Conservation (phyloP, 2,113 vertebrate species). For the Cryptomyrus ogoouensis region DNA sequence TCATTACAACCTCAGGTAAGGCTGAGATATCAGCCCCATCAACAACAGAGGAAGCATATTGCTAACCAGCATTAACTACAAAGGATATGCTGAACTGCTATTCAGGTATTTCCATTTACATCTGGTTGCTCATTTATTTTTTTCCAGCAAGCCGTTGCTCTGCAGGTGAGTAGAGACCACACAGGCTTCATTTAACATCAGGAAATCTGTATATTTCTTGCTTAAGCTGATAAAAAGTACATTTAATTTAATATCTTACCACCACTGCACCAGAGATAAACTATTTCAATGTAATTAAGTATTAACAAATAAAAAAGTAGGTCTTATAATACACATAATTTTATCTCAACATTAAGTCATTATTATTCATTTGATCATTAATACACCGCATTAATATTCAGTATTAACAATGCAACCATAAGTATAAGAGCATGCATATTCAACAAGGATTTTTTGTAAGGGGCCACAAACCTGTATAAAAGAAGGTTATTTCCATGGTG, state of each 20-base stretch:
- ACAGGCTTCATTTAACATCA: neutral
- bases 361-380: neutral
- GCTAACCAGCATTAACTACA: constrained; percentile 5
- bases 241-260: neutral
- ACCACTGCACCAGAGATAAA: neutral
- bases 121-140: neutral
- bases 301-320: constrained; percentile 3
- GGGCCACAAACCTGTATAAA: neutral
- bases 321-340: neutral
- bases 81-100: neutral
- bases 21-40: neutral
- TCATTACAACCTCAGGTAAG: constrained; percentile 4
- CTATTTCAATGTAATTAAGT: neutral
- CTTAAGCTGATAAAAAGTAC: neutral
- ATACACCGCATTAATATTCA: neutral
- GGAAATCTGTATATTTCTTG: neutral
- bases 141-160: neutral
- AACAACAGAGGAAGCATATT: constrained; percentile 3
- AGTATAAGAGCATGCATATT: neutral
- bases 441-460: neutral
- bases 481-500: neutral
- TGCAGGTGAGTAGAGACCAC: neutral
- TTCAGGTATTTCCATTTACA: neutral
- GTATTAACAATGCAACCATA: neutral
- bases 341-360: neutral